Evolutionary conservation across 2,888 invertebrate species (phyloP), one percentile per base, ranked within the genome.

Genomic region (Strigamia crassipes): DNA sequence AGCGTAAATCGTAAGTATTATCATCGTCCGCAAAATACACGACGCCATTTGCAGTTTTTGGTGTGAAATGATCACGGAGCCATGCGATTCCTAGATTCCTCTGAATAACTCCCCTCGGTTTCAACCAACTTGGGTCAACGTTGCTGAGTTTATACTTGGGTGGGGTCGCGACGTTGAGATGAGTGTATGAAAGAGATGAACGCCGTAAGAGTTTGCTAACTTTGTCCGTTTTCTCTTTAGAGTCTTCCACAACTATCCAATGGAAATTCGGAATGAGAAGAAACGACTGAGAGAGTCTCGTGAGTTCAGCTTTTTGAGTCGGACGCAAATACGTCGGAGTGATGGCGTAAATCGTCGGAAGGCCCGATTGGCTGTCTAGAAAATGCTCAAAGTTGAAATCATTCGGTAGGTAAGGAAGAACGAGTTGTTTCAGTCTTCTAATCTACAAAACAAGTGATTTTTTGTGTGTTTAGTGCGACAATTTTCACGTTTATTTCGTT

Each of bases 21-120:
- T 98, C 98, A 88, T 99, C 98, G 86, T 99, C 98, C 90, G 97
- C 97, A 88, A 99, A 98, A 88, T 94, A 99, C 0, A 98, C 93
- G 56, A 97, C 92, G 15, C 94, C 93, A 86, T 90, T 88, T 85
- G 90, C 90, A 86, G 90, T 90, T 61, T 90, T 89, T n/a, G 89
- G 87, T 27, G 87, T 86, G 42, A 92, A 88, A 87, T 93, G 92
- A 1, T 90, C 89, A 83, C 94, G 89, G 0, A 96, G 89, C 96
- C 96, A 97, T 80, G 91, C 89, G 46, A 97, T 87, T 0, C 94
- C 98, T 66, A 91, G 89, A 88, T 98, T 98, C 83, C 97, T 90
- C 88, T 98, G 97, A 84, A 94, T 93, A 0, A 97, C 96, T 0
- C 97, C 97, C 84, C 97, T 91, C 0, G 97, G 94, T 86, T 93